These are phyloP conservation scores for Willisornis vidua DNA, from an alignment of 2,113 vertebrate species.

Conservation along the genomic window DNA sequence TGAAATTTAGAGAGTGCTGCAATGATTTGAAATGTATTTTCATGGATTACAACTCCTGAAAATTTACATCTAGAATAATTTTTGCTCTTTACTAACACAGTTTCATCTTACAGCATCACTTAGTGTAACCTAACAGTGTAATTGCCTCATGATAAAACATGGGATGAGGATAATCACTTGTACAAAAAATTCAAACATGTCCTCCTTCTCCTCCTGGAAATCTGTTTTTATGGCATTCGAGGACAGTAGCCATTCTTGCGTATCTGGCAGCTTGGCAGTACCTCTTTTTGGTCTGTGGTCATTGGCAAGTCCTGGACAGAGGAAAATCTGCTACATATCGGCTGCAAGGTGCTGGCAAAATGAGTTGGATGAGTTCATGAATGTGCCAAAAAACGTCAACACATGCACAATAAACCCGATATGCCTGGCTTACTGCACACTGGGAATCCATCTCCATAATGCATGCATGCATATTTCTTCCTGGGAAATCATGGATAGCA, in stretches of 20 bases:
- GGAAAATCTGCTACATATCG: background rate
- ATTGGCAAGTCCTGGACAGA: background rate
- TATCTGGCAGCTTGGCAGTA: background rate
- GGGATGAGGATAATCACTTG: background rate
- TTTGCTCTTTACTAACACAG: background rate
- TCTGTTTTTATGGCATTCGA: background rate
- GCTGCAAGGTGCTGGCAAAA: background rate
- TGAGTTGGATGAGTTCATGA: background rate
- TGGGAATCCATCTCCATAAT: conserved; percentile 65
- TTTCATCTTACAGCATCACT: background rate
- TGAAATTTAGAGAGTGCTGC: background rate
- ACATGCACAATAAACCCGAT: conserved; percentile 56
- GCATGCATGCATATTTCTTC: conserved; percentile 62
- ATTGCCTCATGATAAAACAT: background rate
- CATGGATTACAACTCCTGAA: background rate
- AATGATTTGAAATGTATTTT: background rate
- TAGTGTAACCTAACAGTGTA: background rate
- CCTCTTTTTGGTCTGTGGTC: background rate
- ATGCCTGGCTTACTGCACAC: conserved; percentile 66
- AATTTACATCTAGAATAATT: background rate
- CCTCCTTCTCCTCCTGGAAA: background rate
- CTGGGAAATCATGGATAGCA: conserved; percentile 64
- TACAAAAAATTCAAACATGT: background rate
- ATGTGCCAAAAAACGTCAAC: conserved; percentile 47
- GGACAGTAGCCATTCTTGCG: background rate